Evolutionary conservation across 2,888 invertebrate genomes (phyloP).

Genomic region (Phytoseiulus persimilis): DNA sequence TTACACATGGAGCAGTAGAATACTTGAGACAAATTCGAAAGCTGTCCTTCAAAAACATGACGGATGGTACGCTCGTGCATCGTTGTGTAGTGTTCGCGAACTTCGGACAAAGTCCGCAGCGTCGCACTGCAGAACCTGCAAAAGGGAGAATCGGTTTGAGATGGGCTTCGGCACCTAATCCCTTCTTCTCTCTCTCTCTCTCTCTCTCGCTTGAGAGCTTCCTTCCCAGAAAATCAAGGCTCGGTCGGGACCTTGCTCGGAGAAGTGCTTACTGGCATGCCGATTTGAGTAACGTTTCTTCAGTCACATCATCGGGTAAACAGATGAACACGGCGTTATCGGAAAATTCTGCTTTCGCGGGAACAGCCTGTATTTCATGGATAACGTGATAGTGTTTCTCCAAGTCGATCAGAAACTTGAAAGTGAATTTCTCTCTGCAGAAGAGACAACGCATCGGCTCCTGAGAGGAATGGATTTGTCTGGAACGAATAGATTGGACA

Average conservation of each 20-base stretch:
- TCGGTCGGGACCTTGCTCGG: no score
- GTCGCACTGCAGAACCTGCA: conserved; percentile 44
- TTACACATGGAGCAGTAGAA: conserved; percentile 46
- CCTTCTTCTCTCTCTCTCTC: no score
- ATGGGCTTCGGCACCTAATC: no score
- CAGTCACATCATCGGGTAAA: conserved; percentile 45
- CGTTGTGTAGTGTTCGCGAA: conserved; percentile 45
- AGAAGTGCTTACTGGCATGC: conserved; percentile 42
- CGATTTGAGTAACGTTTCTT: conserved; percentile 45
- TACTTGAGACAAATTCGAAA: conserved; percentile 44
- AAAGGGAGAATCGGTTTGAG: neutral
- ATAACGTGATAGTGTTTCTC: conserved; percentile 45
- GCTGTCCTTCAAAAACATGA: conserved; percentile 45
- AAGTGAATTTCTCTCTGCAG: conserved; percentile 43
- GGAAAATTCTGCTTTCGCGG: conserved; percentile 45
- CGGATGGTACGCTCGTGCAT: conserved; percentile 45
- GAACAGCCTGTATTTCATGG: conserved; percentile 46
- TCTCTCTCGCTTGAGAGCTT: no score
- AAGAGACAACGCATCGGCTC: conserved; percentile 22
- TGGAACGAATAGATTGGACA: neutral
- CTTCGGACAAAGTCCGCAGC: conserved; percentile 45
- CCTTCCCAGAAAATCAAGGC: no score
- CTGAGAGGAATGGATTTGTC: conserved; percentile 36
- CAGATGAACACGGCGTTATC: conserved; percentile 47
- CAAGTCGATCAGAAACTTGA: conserved; percentile 45